Evolutionary conservation across 2,797 vertebrate species (phyloP), one percentile per base, ranked within the genome.

Genomic region (Taenioides sp.): DNA sequence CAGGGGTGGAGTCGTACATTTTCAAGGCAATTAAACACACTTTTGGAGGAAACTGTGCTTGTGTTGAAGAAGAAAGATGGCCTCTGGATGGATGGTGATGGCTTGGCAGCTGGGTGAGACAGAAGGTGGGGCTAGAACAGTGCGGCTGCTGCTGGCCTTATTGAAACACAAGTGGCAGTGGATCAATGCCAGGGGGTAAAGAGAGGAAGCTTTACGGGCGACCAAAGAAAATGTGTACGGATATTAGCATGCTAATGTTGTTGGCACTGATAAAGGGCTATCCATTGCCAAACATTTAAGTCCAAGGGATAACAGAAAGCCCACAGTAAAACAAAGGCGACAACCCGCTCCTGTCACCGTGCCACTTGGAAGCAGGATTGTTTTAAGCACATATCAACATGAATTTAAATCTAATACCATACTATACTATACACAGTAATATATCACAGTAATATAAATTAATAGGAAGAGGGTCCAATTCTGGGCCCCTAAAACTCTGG

Each of bases 1-100:
- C 84, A 80, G 86, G 85, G 91, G 89, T 91, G 89, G 90, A 89
- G 89, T 88, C 73, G 79, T 85, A 85, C 73, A 88, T 92, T 93
- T 93, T 90, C 80, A 47, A 91, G 88, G 80, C 87, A 88, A 92
- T 92, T 91, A 88, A 89, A 87, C 82, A 61, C 78, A 81, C 74
- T 88, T 90, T 89, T 86, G 78, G 76, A 37, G 72, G 82, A 61
- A 79, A 84, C 70, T 65, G 70, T 58, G 67, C 18, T 40, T 31
- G 20, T 57, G 78, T 47, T 63, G 69, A 71, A 62, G 68, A 73
- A 74, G 67, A 79, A 79, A 67, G 78, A 74, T 65, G 68, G 76
- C 47, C 4, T 31, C 43, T 65, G 50, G 76, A 83, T 81, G 73
- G 69, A 71, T 70, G 50, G 65, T 27, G 17, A n/a, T 49, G 50